phyloP scores from a whole-genome alignment of 2,888 invertebrate species.

The Hecatera dysodea region DNA sequence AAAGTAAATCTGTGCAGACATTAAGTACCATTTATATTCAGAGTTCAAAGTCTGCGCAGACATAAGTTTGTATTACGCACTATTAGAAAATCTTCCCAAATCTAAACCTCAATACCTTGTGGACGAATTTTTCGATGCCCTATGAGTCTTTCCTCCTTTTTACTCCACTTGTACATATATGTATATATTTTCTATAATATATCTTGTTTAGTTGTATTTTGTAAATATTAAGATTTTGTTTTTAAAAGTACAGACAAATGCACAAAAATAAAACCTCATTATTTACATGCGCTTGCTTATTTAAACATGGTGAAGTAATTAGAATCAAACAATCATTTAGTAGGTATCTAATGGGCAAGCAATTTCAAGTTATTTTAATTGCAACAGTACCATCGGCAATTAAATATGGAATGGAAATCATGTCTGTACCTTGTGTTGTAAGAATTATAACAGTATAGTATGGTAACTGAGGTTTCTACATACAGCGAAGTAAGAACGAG shows the following conservation, averaged over 20 bases:
- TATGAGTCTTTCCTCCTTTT: too few species aligned
- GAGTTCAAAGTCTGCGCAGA: too few species aligned
- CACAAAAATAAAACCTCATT: conserved; percentile 21
- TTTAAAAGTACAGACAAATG: too few species aligned
- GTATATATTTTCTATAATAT: too few species aligned
- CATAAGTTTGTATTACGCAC: too few species aligned
- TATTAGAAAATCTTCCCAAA: background rate
- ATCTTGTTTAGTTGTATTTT: too few species aligned
- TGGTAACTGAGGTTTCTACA: conserved; percentile 27
- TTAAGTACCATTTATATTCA: too few species aligned
- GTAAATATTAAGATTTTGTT: too few species aligned
- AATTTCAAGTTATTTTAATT: conserved; percentile 51
- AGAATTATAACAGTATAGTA: conserved; percentile 26
- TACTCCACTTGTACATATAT: too few species aligned
- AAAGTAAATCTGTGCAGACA: too few species aligned
- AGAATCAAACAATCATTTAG: conserved; percentile 35
- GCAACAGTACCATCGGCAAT: conserved; percentile 48
- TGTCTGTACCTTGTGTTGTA: conserved; percentile 40
- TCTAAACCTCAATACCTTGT: conserved; percentile 24
- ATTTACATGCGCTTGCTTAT: conserved; percentile 1
- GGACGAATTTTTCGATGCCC: too few species aligned
- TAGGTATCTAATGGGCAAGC: conserved; percentile 19
- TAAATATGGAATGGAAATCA: conserved; percentile 51
- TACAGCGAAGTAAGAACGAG: conserved; percentile 5
- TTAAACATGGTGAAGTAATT: conserved; percentile 7